Percentiles rank a stretch among this genome's conserved stretches.
phyloP scores from a whole-genome alignment of 2,888 invertebrate species.

The Nephrotoma appendiculata region DNA sequence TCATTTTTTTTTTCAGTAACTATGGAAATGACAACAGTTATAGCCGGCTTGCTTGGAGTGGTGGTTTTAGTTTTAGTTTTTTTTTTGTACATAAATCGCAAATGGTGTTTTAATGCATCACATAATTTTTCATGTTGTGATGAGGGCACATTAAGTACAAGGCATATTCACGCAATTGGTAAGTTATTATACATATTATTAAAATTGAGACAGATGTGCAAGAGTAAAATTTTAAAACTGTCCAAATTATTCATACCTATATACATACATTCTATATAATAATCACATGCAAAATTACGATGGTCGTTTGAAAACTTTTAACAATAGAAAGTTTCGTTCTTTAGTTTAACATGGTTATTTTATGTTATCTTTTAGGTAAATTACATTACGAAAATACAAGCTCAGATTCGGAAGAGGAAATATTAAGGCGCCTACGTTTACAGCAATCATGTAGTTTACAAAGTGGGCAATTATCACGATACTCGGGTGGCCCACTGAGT shows the following conservation, averaged over 20 bases:
- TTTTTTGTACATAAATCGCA: slow-evolving; percentile 75
- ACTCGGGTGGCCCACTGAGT: slow-evolving; percentile 26
- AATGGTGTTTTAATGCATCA: slow-evolving; percentile 47
- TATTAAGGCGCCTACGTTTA: slow-evolving; percentile 40
- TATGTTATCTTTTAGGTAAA: slow-evolving; percentile 19
- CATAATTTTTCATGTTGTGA: slow-evolving; percentile 50
- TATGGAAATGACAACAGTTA: slow-evolving; percentile 74
- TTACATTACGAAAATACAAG: slow-evolving; percentile 35
- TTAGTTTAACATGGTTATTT: neutral
- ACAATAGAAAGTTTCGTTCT: too few species aligned
- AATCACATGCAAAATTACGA: too few species aligned
- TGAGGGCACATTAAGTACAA: slow-evolving; percentile 31
- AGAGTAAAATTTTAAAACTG: too few species aligned
- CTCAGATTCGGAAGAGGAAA: slow-evolving; percentile 61
- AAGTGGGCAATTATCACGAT: slow-evolving; percentile 23
- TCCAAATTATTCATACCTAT: too few species aligned
- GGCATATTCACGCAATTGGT: slow-evolving; percentile 32
- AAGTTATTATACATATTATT: slow-evolving; percentile 15
- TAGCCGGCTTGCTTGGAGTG: slow-evolving; percentile 76
- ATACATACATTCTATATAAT: too few species aligned
- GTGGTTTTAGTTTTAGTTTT: slow-evolving; percentile 69
- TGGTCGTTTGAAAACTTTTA: too few species aligned
- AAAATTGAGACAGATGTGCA: neutral
- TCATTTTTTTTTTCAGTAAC: slow-evolving; percentile 37
- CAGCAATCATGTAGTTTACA: slow-evolving; percentile 32